Evolutionary conservation across 2,888 invertebrate species (phyloP), one percentile per base, ranked within the genome.

Genomic region (Drosophila sordidula): DNA sequence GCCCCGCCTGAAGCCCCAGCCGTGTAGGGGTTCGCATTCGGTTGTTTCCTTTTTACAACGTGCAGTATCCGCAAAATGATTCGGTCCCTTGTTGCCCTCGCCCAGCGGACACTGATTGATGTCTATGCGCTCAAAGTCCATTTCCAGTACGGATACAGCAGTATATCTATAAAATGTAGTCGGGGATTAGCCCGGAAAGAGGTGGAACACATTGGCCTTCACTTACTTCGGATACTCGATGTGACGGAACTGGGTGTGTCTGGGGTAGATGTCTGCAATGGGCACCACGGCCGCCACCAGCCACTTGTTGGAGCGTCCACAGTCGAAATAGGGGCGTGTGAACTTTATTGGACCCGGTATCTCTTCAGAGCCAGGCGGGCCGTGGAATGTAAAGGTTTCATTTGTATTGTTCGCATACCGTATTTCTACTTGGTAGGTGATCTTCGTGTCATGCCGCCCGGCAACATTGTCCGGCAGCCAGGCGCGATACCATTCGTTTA

Each of bases 51-150:
- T 94, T 93, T 98, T 98, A 93, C 99, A 99, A 65, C 97, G 93
- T 0, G 98, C 96, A 0, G 98, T 98, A 72, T 96, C 96, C 2
- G 95, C 96, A 93, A 98, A 99, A 90, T 94, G 94, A 93, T 99
- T 99, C 0, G 97, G 97, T 34, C 95, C 95, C 78, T 94, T 95
- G 90, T 99, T 99, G 46, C 98, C 99, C 82, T 95, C 93, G 61
- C 98, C 97, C 70, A 93, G 93, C 0, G 98, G 98, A 94, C 99
- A 99, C 89, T 98, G 99, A 93, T 99, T 99, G 92, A 99, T 98
- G 90, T 99, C 99, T 91, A 99, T 96, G 89, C 98, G 94, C 80
- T 99, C 98, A 92, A 97, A 98, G 91, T 99, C 99, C 95, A 98
- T 96, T 94, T 99, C 98, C 92, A 98, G 94, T 0, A 98, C 98